phyloP scores from a whole-genome alignment of 1,140 invertebrate genomes.

The Holcopasites calliopsidis region DNA sequence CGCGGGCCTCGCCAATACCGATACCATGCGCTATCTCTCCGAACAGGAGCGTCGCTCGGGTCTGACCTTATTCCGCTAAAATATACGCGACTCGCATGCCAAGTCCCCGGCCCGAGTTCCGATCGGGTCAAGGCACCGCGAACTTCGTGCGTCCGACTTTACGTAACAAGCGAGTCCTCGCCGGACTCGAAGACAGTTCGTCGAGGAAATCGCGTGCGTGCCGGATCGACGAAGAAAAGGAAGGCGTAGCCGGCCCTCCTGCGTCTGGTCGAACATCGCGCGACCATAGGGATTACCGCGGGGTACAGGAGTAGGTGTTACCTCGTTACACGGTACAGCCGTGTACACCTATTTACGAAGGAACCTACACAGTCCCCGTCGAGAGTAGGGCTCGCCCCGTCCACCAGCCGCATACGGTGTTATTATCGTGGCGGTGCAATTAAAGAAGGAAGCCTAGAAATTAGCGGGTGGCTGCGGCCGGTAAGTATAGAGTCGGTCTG shows the following conservation, averaged over 20 bases:
- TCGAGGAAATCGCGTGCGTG: not conserved
- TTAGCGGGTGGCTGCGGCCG: slow-evolving; percentile 75
- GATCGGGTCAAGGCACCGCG: slow-evolving; percentile 66
- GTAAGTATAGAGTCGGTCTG: slow-evolving; percentile 74
- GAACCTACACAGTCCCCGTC: not conserved
- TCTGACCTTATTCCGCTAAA: slow-evolving; percentile 76
- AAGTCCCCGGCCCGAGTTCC: slow-evolving; percentile 63
- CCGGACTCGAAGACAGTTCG: slow-evolving; percentile 4
- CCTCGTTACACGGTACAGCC: slow-evolving; percentile 67
- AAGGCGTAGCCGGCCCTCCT: not conserved
- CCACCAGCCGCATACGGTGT: slow-evolving; percentile 56
- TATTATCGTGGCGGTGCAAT: slow-evolving; percentile 76
- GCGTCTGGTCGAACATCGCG: slow-evolving; percentile 31
- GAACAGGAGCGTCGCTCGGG: slow-evolving; percentile 60
- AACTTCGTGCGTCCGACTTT: slow-evolving; percentile 25
- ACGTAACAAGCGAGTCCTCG: not conserved
- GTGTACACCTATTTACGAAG: slow-evolving; percentile 23
- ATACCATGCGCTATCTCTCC: slow-evolving; percentile 57
- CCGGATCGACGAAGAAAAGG: not conserved
- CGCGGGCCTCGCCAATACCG: slow-evolving; percentile 54
- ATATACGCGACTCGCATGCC: slow-evolving; percentile 71
- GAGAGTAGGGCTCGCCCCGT: not conserved
- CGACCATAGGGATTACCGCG: slow-evolving; percentile 70
- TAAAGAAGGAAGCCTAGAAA: slow-evolving; percentile 78
- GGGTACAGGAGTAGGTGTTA: slow-evolving; percentile 71